Evolutionary conservation across 2,888 invertebrate genomes (phyloP), one percentile per base, ranked within the genome.

Genomic region (Melanchra persicariae): DNA sequence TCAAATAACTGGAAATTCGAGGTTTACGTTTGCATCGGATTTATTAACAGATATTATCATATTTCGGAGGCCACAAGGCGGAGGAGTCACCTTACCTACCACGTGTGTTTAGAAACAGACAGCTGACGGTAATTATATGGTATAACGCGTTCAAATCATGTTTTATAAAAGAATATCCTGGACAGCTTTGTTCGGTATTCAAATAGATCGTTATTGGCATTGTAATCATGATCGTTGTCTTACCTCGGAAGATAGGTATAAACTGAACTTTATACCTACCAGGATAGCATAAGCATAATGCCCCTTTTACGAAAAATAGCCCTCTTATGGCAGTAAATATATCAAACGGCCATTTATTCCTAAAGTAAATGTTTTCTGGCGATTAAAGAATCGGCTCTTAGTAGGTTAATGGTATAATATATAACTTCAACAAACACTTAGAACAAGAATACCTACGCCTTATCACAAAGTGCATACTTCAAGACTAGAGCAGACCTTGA

Each of bases 1-100:
- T 85, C 83, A 86, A 86, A 89, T 84, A 91, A 91, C 91, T 91
- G 87, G 89, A 89, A 87, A 87, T 87, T 87, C 88, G 89, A 90
- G 90, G 87, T 85, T 87, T 76, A 57, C 71, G 69, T 85, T 80
- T 86, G 70, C 81, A 77, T 79, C 81, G 74, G 78, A 75, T 80
- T 75, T 84, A 91, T 92, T 92, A 92, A 81, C 91, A 92, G 91
- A 91, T 82, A 92, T 92, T 92, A 92, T 83, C 91, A 93, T 92
- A 92, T 64, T 74, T 26, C 87, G 86, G 90, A 93, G 93, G 93
- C 87, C 92, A 72, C 76, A 60, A 58, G 70, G 82, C 85, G 78
- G 76, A n/a, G 79, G 79, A 76, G 74, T 74, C 73, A 40, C 55
- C 30, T 22, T 68, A 26, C 45, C 24, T 15, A 70, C 80, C 83